phyloP scores from a whole-genome alignment of 2,113 vertebrate genomes.

The Cygnus buccinator region DNA sequence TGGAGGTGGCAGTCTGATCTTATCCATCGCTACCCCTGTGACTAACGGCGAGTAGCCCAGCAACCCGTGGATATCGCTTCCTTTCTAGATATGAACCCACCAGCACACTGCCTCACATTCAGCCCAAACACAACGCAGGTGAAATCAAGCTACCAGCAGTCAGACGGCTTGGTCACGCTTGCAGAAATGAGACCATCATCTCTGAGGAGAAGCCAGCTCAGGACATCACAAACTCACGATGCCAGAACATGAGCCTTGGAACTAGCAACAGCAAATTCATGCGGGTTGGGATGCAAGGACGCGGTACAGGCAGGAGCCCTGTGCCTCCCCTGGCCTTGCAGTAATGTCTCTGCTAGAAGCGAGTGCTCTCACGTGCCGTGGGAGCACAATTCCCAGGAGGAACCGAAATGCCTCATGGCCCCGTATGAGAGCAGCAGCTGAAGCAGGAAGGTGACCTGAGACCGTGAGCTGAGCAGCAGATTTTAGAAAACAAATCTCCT shows the following conservation, averaged over 20 bases:
- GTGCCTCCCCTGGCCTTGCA: background rate
- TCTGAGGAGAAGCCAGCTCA: background rate
- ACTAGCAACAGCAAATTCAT: background rate
- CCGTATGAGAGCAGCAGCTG: fast-evolving
- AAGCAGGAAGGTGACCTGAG: background rate
- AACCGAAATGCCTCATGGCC: background rate
- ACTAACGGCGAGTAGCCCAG: background rate
- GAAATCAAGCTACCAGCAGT: background rate
- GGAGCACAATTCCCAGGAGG: background rate
- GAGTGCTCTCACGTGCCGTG: background rate
- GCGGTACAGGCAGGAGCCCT: fast-evolving
- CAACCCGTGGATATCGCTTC: background rate
- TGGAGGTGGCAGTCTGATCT: background rate
- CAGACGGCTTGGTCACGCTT: background rate
- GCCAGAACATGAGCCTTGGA: background rate
- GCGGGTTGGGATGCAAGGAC: fast-evolving
- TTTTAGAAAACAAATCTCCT: background rate
- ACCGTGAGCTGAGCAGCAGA: background rate
- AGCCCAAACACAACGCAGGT: too few species aligned
- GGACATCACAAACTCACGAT: background rate
- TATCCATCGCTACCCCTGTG: fast-evolving
- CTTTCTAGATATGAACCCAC: background rate
- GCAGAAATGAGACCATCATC: fast-evolving
- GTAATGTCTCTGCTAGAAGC: background rate
- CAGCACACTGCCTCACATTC: background rate